Evolutionary conservation across 35 echinoderm and acorn worm species (phyloP), one percentile per base, ranked within the genome.

Genomic region (Patiria miniata): DNA sequence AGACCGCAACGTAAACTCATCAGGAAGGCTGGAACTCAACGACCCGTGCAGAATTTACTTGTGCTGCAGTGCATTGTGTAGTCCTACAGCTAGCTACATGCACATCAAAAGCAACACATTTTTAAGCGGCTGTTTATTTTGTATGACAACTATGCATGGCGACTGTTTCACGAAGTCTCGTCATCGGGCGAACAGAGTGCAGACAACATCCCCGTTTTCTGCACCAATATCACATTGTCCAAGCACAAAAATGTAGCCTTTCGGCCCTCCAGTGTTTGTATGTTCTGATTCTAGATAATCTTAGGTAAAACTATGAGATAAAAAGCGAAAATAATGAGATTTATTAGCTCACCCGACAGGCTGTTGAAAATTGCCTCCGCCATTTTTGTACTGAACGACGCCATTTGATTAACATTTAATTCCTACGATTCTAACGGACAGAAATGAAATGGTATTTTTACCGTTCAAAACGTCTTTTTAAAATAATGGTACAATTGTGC

Each of bases 361-460:
- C 65, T 73, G 65, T 73, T 73, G 65, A 73, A 73, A 73, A 73
- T 73, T 10, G 65, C 65, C 65, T 73, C 65, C 65, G 65, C 65
- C 65, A 73, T 73, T 73, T 73, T 73, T 28, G 26, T 34, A 30
- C 65, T 34, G 65, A 32, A 73, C 65, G 65, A 73, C 65, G 65
- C 65, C 19, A 30, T 73, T 22, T 73, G 65, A 4, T 28, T 14
- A 73, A 73, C 21, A 73, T 73, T 73, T 7, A 32, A 28, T 26
- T 34, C 65, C 7, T 73, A 73, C 65, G 21, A 1, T 73, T 6
- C 0, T n/a, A 12, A 32, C 26, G 65, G 65, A 34, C 65, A 73
- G 14, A 10, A 30, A 26, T 73, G 23, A 28, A 73, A 6, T 6
- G 4, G 42, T 12, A 12, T 6, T 6, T 47, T 47, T 12, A 6